Evolutionary conservation across 1,140 invertebrate genomes (phyloP).

Genomic region (Pemphigus obesinymphae): DNA sequence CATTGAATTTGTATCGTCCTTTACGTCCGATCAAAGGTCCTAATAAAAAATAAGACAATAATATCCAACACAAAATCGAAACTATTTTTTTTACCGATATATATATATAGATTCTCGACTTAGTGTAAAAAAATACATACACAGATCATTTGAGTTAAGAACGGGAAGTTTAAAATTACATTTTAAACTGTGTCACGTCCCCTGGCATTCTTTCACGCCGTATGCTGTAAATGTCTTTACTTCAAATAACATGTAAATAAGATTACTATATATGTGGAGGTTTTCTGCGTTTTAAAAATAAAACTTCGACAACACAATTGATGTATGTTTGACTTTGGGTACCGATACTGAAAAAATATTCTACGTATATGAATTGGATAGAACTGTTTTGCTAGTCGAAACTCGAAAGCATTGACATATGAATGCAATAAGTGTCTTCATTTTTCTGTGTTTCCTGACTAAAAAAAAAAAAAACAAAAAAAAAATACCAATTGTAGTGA

Average conservation of each 20-base stretch:
- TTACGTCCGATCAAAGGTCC: not conserved
- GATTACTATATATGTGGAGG: not conserved
- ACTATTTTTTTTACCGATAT: too few relatives aligned
- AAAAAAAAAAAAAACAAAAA: not conserved
- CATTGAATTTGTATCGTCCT: not conserved
- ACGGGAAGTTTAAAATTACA: slow-evolving; percentile 11
- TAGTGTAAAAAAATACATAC: not conserved
- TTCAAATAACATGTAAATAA: slow-evolving; percentile 41
- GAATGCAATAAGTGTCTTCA: slow-evolving; percentile 34
- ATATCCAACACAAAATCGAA: not conserved
- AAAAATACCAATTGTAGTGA: not conserved
- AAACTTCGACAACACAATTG: slow-evolving; percentile 30
- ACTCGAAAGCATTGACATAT: not conserved
- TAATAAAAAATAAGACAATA: not conserved
- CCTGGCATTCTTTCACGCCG: not conserved
- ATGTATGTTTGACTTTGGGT: not conserved
- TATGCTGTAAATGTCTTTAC: slow-evolving; percentile 36
- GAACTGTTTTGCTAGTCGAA: not conserved
- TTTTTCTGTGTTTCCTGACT: not conserved
- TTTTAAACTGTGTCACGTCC: slow-evolving; percentile 32
- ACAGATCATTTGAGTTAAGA: not conserved
- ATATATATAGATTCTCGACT: not conserved
- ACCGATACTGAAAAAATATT: slow-evolving; percentile 1
- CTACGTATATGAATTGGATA: not conserved
- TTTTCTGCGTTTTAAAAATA: slow-evolving; percentile 4